These are phyloP conservation scores for Pteropus alecto DNA, from an alignment of 2,113 vertebrate genomes.

Conservation along the genomic window DNA sequence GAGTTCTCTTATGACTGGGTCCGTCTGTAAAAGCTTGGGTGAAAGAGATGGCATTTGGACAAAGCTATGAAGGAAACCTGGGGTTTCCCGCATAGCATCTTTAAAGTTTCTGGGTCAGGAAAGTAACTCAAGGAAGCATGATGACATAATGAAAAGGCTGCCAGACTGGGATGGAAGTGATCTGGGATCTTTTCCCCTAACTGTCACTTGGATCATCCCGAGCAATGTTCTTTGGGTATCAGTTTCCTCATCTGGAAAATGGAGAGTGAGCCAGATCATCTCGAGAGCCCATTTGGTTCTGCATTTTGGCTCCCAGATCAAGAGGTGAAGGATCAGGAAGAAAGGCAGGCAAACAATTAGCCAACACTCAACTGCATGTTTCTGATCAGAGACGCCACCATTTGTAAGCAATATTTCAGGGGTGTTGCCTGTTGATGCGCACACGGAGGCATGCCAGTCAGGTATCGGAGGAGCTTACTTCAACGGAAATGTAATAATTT, in stretches of 20 bases:
- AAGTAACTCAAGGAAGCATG: neutral
- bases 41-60: neutral
- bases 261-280: neutral
- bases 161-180: neutral
- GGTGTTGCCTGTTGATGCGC: accelerated
- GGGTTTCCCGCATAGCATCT: neutral
- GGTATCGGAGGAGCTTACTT: accelerated
- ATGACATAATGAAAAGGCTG: neutral
- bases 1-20: neutral
- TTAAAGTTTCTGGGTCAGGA: neutral
- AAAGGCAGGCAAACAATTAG: neutral
- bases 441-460: neutral
- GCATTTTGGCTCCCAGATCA: neutral
- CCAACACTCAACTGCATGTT: neutral
- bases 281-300: neutral
- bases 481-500: neutral
- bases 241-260: neutral
- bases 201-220: neutral
- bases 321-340: neutral
- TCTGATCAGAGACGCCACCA: neutral
- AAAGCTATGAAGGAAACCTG: neutral
- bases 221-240: neutral
- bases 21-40: neutral
- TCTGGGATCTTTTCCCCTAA: neutral
- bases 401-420: neutral